Base-by-base conservation (phyloP, 2,113 vertebrate genomes). In the Rhombomys opimus region DNA sequence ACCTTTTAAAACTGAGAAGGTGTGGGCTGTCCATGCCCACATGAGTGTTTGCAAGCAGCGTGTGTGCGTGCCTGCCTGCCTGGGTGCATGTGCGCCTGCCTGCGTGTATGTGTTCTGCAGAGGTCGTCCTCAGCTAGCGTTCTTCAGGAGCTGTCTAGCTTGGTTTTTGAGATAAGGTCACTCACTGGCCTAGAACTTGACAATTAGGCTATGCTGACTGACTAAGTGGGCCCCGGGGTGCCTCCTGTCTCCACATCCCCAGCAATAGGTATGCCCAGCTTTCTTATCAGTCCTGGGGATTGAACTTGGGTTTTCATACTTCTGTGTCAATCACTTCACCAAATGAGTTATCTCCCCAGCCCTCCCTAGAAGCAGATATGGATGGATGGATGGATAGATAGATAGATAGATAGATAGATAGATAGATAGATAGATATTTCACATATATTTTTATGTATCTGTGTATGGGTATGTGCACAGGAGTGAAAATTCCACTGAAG, bases 1-100 rank as follows among this genome's bases (percentile, higher is more conserved):
- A 97, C 95, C 92, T 80, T 84, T 97, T 89, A 91, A 93, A 95
- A 72, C n/a, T 30, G 61, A 94, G 90, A 91, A 93, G 81, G 68
- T 87, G 63, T 87, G 73, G 57, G 88, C 70, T 76, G 63, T 65
- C n/a, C 13, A 11, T 87, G 50, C 90, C 61, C 27, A 3, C 77
- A n/a, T 12, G 73, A 32, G 18, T 90, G 7, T 95, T 95, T 80
- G 46, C 35, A 89, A 93, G 46, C 38, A 38, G 52, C 4, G 14
- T 15, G 2, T 10, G 14, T n/a, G 18, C 17, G 20, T 11, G 41
- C 54, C 54, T 57, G 54, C 54, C 54, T 57, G 54, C 54, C 54
- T 57, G 50, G 46, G 63, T 52, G 2, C 82, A 46, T 67, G 38
- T 63, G 61, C 27, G 27, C 61, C 59, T 85, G 8, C 65, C 10